A percentile compares a stretch with the other conserved stretches of the same genome.
phyloP scores from a whole-genome alignment of 2,888 invertebrate species.

The Dynastes tityus region DNA sequence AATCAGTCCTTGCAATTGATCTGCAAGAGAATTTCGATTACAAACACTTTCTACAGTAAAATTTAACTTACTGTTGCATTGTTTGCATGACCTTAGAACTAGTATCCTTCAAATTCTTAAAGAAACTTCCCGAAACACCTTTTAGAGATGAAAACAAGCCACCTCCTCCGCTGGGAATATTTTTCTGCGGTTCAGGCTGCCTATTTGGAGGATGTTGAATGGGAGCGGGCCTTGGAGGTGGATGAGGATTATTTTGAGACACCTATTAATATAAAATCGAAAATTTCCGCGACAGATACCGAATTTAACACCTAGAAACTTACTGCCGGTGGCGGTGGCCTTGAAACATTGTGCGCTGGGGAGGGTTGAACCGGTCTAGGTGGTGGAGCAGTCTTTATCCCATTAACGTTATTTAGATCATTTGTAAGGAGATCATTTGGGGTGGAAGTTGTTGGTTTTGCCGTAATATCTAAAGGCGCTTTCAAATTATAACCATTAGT shows the following conservation, averaged over 20 bases:
- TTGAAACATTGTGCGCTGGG: slow-evolving; percentile 59
- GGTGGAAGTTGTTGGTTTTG: slow-evolving; percentile 57
- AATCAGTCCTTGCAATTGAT: slow-evolving; percentile 87
- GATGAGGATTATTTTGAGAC: slow-evolving; percentile 58
- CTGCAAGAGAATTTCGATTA: slow-evolving; percentile 68
- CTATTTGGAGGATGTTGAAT: slow-evolving; percentile 59
- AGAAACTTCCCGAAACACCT: slow-evolving; percentile 93
- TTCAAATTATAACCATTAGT: slow-evolving; percentile 87
- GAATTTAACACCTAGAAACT: slow-evolving; percentile 23
- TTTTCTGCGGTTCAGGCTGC: slow-evolving; percentile 63
- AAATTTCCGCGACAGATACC: background rate
- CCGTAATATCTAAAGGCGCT: slow-evolving; percentile 81
- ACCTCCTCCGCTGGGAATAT: slow-evolving; percentile 51
- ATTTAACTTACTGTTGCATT: slow-evolving; percentile 84
- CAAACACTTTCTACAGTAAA: background rate
- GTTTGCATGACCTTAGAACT: slow-evolving; percentile 98
- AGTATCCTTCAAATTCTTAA: slow-evolving; percentile 96
- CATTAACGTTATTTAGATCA: slow-evolving; percentile 60
- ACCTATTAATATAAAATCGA: slow-evolving; percentile 16
- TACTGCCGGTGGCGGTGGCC: slow-evolving; percentile 57
- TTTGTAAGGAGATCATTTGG: slow-evolving; percentile 54
- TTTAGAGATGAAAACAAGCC: slow-evolving; percentile 89
- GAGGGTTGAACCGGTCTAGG: slow-evolving; percentile 62
- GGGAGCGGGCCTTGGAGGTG: slow-evolving; percentile 66
- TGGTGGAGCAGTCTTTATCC: slow-evolving; percentile 61